Percentiles rank a stretch among this genome's conserved stretches.
These are phyloP conservation scores for Eudyptes chrysolophus DNA, from an alignment of 2,113 vertebrate species.

Conservation along the genomic window DNA sequence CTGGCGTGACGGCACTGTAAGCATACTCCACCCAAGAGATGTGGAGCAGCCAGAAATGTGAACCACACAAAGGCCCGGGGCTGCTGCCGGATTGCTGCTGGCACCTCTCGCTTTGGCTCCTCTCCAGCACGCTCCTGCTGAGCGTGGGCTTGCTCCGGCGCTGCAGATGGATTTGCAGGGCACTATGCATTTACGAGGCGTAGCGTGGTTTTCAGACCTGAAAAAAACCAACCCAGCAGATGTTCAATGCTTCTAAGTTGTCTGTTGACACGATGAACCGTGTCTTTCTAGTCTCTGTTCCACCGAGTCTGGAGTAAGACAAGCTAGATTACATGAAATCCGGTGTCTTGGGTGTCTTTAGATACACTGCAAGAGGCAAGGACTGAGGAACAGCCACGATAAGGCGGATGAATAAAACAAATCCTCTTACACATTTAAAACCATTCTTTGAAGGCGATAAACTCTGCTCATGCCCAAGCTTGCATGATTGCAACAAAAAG, in stretches of 20 bases:
- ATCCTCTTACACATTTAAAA: not conserved
- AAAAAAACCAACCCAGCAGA: not conserved
- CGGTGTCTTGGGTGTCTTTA: not conserved
- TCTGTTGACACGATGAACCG: not conserved
- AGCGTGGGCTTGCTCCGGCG: fast-evolving
- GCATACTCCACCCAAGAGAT: not conserved
- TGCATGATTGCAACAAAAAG: not conserved
- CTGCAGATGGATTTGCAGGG: not conserved
- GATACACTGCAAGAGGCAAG: not conserved
- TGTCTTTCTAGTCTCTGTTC: no score
- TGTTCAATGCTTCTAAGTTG: not conserved
- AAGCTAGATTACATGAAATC: not conserved
- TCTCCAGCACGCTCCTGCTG: not conserved
- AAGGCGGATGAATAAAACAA: not conserved
- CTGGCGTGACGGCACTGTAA: not conserved
- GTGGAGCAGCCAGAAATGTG: not conserved
- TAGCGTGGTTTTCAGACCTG: not conserved
- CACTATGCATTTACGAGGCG: fast-evolving
- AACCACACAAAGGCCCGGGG: not conserved
- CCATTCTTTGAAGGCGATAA: not conserved
- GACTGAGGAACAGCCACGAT: not conserved
- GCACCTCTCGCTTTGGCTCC: not conserved
- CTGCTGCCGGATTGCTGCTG: not conserved
- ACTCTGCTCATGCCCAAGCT: not conserved
- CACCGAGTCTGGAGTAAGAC: not conserved